Evolutionary conservation across 2,113 vertebrate genomes (phyloP).

Genomic region (Malaclemys terrapin): DNA sequence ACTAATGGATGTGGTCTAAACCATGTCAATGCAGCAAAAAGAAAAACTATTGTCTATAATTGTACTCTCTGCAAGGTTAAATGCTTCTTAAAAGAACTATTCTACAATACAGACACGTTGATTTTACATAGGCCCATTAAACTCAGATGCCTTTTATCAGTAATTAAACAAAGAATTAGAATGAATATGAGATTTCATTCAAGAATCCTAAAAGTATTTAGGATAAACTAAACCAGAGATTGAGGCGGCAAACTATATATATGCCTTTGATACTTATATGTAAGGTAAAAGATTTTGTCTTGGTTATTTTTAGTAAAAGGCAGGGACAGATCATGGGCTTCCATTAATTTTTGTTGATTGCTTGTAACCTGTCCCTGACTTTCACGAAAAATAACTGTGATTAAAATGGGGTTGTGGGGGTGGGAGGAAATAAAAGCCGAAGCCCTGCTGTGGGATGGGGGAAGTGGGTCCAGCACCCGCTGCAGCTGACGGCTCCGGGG

Average conservation of each 20-base stretch:
- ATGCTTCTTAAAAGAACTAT: not conserved
- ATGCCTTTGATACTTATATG: not conserved
- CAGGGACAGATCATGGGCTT: too few relatives aligned
- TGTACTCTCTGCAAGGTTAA: not conserved
- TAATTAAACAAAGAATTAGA: not conserved
- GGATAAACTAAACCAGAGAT: not conserved
- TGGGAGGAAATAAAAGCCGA: too few relatives aligned
- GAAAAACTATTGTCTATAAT: rapidly evolving
- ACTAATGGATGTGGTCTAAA: not conserved
- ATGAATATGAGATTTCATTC: not conserved
- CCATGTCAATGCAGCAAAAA: not conserved
- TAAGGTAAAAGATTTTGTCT: not conserved
- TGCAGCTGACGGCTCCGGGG: too few relatives aligned
- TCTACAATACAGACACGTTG: not conserved
- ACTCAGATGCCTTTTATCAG: not conserved
- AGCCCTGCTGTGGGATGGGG: too few relatives aligned
- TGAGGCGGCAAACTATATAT: not conserved
- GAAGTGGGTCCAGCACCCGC: too few relatives aligned
- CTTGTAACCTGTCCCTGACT: too few relatives aligned
- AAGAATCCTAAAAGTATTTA: not conserved
- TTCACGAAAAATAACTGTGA: too few relatives aligned
- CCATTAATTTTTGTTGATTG: too few relatives aligned
- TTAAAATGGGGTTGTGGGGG: too few relatives aligned
- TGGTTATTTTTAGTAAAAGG: too few relatives aligned
- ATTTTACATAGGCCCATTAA: not conserved